Conservation (phyloP, 1,140 invertebrate species). For the Drosophila ironensis region DNA sequence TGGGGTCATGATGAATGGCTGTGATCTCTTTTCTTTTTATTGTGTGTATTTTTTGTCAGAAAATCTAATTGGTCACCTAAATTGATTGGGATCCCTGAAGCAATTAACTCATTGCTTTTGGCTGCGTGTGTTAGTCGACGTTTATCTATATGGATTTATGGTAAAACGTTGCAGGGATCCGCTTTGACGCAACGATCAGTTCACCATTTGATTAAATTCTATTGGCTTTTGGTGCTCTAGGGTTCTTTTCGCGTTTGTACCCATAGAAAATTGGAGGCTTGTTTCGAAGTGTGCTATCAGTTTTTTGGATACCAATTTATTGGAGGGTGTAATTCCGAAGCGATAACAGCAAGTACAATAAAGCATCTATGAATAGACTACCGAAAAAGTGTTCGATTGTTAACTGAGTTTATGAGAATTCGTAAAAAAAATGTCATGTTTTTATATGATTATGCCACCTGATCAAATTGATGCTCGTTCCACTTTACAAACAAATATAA, state of each 20-base stretch:
- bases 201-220: constrained; percentile 7
- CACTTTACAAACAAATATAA: too few species aligned
- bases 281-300: constrained; percentile 2
- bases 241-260: constrained; percentile 12
- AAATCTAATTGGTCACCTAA: constrained; percentile 22
- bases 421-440: neutral
- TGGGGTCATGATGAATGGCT: constrained; percentile 7
- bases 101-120: constrained; percentile 17
- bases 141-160: constrained; percentile 12
- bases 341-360: constrained; percentile 4
- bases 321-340: neutral
- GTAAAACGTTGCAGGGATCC: neutral
- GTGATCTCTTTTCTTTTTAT: constrained; percentile 7
- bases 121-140: constrained; percentile 20
- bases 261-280: constrained; percentile 1
- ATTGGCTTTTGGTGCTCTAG: constrained; percentile 9
- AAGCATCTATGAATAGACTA: neutral
- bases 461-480: too few species aligned
- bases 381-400: neutral
- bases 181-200: constrained; percentile 13
- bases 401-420: constrained; percentile 14
- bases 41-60: constrained; percentile 2
- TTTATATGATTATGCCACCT: too few species aligned
- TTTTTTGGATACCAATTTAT: constrained; percentile 17
- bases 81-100: constrained; percentile 5